phyloP scores from a whole-genome alignment of 2,113 vertebrate species.

The Hippopotamus amphibius region DNA sequence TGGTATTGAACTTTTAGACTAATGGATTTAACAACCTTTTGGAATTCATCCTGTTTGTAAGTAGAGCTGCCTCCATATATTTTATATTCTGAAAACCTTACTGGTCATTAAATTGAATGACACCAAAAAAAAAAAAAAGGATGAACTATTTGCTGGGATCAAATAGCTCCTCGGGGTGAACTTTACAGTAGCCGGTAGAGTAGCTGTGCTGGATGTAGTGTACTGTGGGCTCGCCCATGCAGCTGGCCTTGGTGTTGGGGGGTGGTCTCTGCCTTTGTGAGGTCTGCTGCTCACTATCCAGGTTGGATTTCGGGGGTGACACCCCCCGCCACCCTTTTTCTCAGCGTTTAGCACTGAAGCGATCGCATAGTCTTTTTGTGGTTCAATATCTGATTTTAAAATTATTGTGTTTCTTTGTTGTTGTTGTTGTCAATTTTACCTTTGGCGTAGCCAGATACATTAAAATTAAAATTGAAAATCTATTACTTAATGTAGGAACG shows the following conservation, averaged over 20 bases:
- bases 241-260: neutral
- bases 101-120: slow-evolving; percentile 9
- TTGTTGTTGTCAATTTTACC: neutral
- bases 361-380: neutral
- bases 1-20: slow-evolving; percentile 11
- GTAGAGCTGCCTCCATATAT: neutral
- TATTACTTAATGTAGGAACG: slow-evolving; percentile 7
- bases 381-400: neutral
- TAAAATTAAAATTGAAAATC: neutral
- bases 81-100: slow-evolving; percentile 39
- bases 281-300: neutral
- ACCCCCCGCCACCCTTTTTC: neutral
- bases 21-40: slow-evolving; percentile 46
- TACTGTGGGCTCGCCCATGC: fast-evolving
- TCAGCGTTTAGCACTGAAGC: neutral
- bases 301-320: neutral
- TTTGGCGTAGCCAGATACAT: neutral
- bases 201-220: neutral
- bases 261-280: neutral
- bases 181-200: neutral
- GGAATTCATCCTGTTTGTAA: slow-evolving; percentile 34
- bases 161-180: neutral
- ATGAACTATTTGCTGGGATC: neutral
- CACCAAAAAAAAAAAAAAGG: neutral
- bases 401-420: neutral